Evolutionary conservation across 1,140 invertebrate genomes (phyloP).

Genomic region (Archegozetes longisetosus): DNA sequence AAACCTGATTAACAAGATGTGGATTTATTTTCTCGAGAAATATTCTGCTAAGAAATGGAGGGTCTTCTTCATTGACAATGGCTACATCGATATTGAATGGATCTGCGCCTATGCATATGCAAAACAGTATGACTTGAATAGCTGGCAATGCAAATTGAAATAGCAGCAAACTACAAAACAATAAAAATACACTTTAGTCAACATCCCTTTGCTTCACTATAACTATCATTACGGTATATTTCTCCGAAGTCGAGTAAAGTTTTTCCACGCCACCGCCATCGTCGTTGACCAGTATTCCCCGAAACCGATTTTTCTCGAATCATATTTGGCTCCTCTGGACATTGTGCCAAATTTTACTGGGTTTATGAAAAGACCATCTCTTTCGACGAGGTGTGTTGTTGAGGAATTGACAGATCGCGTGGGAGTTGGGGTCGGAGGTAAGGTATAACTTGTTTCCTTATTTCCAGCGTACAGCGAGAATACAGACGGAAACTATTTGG

Average conservation of each 20-base stretch:
- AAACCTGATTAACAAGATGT: conserved; percentile 13
- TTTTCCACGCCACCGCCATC: conserved; percentile 73
- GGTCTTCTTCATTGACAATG: conserved; percentile 61
- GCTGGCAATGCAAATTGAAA: conserved; percentile 83
- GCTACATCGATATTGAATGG: conserved; percentile 66
- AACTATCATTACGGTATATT: conserved; percentile 54
- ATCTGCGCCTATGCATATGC: conserved; percentile 76
- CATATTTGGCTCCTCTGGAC: background rate
- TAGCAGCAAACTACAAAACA: conserved; percentile 52
- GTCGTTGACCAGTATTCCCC: conserved; percentile 28
- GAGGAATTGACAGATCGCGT: background rate
- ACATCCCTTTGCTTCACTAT: conserved; percentile 3
- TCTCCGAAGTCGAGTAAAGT: conserved; percentile 77
- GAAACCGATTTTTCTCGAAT: background rate
- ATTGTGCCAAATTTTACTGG: background rate
- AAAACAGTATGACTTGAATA: conserved; percentile 87
- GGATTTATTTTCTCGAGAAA: conserved; percentile 18
- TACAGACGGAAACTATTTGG: conserved; percentile 14
- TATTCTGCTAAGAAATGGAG: conserved; percentile 10
- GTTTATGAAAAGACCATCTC: background rate
- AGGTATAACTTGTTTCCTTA: conserved; percentile 9
- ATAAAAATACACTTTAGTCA: conserved; percentile 3
- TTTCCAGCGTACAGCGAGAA: conserved; percentile 12
- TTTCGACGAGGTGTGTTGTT: background rate
- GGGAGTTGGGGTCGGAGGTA: conserved; percentile 1